These are phyloP conservation scores for Balanococcus diminutus DNA, from an alignment of 2,888 invertebrate species.

Conservation along the genomic window DNA sequence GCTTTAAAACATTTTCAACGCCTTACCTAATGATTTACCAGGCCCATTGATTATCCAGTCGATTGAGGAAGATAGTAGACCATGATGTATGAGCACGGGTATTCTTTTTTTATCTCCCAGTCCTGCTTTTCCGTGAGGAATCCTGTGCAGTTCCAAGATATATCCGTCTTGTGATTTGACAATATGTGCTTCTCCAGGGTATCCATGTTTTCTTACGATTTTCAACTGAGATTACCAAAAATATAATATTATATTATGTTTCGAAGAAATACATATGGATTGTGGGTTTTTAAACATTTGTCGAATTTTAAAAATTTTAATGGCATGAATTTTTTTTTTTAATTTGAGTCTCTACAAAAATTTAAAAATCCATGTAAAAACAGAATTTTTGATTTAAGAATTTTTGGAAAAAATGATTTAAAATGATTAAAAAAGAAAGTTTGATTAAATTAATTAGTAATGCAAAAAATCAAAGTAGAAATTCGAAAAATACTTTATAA, in stretches of 20 bases:
- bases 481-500: too few species aligned
- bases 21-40: not conserved
- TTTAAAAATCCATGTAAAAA: too few species aligned
- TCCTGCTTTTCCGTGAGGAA: constrained; percentile 63
- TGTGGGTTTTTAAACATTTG: too few species aligned
- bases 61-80: constrained; percentile 71
- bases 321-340: too few species aligned
- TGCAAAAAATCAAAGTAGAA: too few species aligned
- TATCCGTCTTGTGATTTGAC: constrained; percentile 69
- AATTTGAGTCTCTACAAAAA: too few species aligned
- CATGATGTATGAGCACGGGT: constrained; percentile 66
- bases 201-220: constrained; percentile 64
- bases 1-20: not conserved
- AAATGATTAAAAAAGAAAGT: too few species aligned
- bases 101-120: constrained; percentile 52
- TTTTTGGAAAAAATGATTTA: too few species aligned
- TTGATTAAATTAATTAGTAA: too few species aligned
- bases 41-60: constrained; percentile 70
- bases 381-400: too few species aligned
- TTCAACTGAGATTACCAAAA: constrained; percentile 62
- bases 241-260: not conserved
- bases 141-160: constrained; percentile 68
- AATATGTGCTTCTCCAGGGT: constrained; percentile 65
- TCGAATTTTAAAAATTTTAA: too few species aligned
- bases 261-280: too few species aligned